A percentile compares a stretch with the other conserved stretches of the same genome.
phyloP scores from a whole-genome alignment of 2,888 invertebrate genomes.

The Tridacna gigas region DNA sequence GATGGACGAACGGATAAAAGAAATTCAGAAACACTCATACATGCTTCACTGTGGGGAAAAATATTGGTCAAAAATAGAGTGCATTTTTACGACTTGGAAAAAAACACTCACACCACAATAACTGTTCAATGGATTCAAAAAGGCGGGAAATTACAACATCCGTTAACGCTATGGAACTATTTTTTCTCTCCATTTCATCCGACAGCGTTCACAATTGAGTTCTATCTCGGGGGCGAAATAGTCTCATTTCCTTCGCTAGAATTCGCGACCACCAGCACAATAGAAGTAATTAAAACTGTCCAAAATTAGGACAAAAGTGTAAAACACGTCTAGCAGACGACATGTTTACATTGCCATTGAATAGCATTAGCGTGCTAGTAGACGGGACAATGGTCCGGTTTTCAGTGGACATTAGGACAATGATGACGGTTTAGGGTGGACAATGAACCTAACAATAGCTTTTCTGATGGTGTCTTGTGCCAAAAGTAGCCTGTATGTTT shows the following conservation, averaged over 20 bases:
- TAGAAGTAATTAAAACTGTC: conserved; percentile 27
- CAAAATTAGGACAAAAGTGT: conserved; percentile 27
- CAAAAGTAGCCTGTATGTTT: background rate
- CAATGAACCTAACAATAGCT: conserved; percentile 13
- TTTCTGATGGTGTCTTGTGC: conserved; percentile 15
- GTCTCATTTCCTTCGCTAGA: conserved; percentile 27
- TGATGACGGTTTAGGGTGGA: conserved; percentile 10
- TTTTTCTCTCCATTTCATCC: background rate
- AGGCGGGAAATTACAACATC: conserved; percentile 8
- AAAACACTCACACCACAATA: too few relatives aligned
- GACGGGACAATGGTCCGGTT: conserved; percentile 7
- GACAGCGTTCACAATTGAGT: conserved; percentile 10
- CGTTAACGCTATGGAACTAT: background rate
- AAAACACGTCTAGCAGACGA: conserved; percentile 2
- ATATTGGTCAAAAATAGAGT: too few relatives aligned
- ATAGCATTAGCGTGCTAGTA: conserved; percentile 11
- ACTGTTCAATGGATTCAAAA: background rate
- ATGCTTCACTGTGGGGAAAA: too few relatives aligned
- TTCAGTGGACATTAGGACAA: conserved; percentile 5
- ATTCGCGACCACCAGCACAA: conserved; percentile 8
- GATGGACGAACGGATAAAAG: too few relatives aligned
- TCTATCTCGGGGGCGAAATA: conserved; percentile 9
- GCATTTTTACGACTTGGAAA: too few relatives aligned
- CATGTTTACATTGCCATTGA: conserved; percentile 20
- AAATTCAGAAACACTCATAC: too few relatives aligned